Evolutionary conservation across 23 tunicate genomes (phyloP), one percentile per base, ranked within the genome.

Genomic region (Ascidia mentula): DNA sequence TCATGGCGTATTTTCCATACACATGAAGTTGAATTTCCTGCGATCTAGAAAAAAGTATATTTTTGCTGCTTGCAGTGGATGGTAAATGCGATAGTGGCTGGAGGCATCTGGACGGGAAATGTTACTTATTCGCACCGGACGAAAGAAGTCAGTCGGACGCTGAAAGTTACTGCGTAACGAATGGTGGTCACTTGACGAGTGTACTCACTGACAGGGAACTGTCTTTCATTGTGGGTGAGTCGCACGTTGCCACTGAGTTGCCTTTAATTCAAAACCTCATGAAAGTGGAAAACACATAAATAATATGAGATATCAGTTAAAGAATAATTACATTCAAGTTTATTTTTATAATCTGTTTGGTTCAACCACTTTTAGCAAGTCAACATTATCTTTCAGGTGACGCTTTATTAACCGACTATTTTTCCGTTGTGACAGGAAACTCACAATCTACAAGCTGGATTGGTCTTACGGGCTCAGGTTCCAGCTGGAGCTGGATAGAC

Each of bases 71-170:
- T 80, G n/a, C 45, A 90, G 96, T 90, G 32, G 86, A 90, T 34
- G 96, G 96, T 7, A 80, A 80, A 36, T 90, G 96, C 42, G 86
- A 90, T 32, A 81, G 75, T 18, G 86, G 86, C 2, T 90, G 96
- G 96, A 75, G 96, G 37, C 96, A 90, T 75, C 76, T 75, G 32
- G 32, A 79, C 22, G 39, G 69, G 26, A 60, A 70, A n/a, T 90
- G 96, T 70, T 90, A 90, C 39, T 69, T 80, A 45, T 90, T 90
- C 75, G 85, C 79, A 8, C 45, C 38, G n/a, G 75, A 34, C 6
- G 89, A 85, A 38, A 34, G 18, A 12, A 37, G 74, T 2, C 89
- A 75, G 46, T 24, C 28, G 12, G 70, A 80, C 24, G 89, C 96
- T 1, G 82, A 84, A 37, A 36, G 32, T 34, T 80, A 69, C 75